A percentile compares a stretch with the other conserved stretches of the same genome.
phyloP scores from a whole-genome alignment of 2,113 vertebrate genomes.

The Camelus bactrianus region DNA sequence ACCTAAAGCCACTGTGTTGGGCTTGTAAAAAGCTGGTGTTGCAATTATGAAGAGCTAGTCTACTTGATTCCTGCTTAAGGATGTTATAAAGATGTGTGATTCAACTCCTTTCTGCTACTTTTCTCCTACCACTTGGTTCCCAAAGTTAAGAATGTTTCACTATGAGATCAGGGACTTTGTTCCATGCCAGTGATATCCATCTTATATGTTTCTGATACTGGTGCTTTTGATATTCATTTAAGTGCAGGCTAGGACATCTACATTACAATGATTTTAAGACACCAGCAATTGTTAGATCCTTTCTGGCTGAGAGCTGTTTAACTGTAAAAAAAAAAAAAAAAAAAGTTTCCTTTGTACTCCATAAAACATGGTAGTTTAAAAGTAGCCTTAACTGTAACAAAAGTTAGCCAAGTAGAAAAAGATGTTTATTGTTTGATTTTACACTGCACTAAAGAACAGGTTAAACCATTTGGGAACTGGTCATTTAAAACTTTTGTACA shows the following conservation, averaged over 20 bases:
- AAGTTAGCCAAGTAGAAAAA: not conserved
- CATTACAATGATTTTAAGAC: not conserved
- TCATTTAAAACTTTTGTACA: not conserved
- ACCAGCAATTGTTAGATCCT: not conserved
- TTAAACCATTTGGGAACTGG: not conserved
- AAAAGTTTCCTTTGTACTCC: not conserved
- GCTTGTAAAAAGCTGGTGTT: not conserved
- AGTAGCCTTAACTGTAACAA: not conserved
- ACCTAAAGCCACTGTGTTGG: not conserved
- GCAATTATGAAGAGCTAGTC: not conserved
- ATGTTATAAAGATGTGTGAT: not conserved
- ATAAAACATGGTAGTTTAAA: constrained; percentile 5
- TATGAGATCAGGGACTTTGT: not conserved
- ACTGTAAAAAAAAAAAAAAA: not conserved
- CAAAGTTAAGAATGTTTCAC: not conserved
- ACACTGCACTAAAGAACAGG: not conserved
- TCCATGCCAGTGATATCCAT: not conserved
- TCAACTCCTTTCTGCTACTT: not conserved
- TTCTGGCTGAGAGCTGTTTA: not conserved
- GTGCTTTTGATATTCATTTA: not conserved
- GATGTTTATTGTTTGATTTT: not conserved
- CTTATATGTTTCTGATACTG: not conserved
- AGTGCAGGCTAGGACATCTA: not conserved
- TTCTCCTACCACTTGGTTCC: not conserved
- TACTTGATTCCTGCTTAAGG: not conserved